These are phyloP conservation scores for Tuberolachnus salignus DNA, from an alignment of 2,888 invertebrate genomes.

Conservation along the genomic window DNA sequence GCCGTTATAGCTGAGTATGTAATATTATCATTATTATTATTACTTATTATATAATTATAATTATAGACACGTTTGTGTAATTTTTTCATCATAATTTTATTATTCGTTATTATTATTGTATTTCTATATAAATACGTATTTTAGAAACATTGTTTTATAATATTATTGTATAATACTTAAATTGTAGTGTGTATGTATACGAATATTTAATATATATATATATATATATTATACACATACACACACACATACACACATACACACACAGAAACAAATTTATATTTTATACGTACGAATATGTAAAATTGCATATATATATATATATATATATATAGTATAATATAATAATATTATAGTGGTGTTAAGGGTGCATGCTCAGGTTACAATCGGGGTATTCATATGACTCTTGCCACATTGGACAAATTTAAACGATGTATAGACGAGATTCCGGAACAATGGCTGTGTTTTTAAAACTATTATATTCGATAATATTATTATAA, in stretches of 20 bases:
- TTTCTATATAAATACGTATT: constrained; percentile 8
- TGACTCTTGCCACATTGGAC: constrained; percentile 15
- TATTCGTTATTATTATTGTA: constrained; percentile 37
- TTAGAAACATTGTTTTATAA: constrained; percentile 26
- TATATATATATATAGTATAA: too few relatives aligned
- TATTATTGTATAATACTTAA: not conserved
- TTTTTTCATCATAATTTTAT: constrained; percentile 21
- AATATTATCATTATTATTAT: constrained; percentile 43
- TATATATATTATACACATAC: too few relatives aligned
- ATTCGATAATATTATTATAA: not conserved
- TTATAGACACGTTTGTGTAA: constrained; percentile 42
- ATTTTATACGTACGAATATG: constrained; percentile 29
- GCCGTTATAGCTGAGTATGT: constrained; percentile 35
- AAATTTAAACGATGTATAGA: constrained; percentile 18
- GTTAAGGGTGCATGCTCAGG: constrained; percentile 28
- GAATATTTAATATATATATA: too few relatives aligned
- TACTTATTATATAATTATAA: constrained; percentile 8
- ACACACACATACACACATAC: too few relatives aligned
- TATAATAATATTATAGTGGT: constrained; percentile 12
- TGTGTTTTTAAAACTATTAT: constrained; percentile 29
- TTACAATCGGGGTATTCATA: constrained; percentile 9
- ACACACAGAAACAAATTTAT: not conserved
- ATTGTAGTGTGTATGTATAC: too few relatives aligned
- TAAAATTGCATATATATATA: constrained; percentile 24
- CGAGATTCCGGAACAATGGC: constrained; percentile 43